Percentiles rank a stretch among this genome's conserved stretches.
Evolutionary conservation across 2,797 vertebrate genomes (phyloP).

Genomic region (Fundulus diaphanus): DNA sequence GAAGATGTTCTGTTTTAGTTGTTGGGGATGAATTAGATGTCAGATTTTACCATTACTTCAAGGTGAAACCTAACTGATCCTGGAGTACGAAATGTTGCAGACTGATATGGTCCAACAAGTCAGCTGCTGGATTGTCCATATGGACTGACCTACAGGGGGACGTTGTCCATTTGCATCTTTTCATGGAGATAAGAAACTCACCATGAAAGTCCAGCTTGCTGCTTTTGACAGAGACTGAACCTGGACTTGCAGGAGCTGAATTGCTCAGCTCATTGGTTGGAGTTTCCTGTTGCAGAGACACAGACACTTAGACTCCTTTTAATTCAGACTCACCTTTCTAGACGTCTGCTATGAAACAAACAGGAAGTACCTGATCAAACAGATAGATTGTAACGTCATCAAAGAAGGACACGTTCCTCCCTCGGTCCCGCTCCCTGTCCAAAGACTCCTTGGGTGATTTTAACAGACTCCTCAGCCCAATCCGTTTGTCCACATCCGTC

Average conservation of each 20-base stretch:
- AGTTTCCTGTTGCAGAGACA: slow-evolving; percentile 84
- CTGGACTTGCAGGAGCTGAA: slow-evolving; percentile 81
- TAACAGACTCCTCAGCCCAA: slow-evolving; percentile 90
- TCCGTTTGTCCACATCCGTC: slow-evolving; percentile 88
- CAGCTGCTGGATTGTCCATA: neutral
- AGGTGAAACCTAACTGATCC: slow-evolving; percentile 29
- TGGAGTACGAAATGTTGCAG: slow-evolving; percentile 11
- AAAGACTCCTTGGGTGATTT: slow-evolving; percentile 90
- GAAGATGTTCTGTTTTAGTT: slow-evolving; percentile 52
- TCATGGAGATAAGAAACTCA: slow-evolving; percentile 47
- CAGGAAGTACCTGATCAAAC: slow-evolving; percentile 89
- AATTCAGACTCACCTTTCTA: neutral
- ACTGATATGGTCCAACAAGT: slow-evolving; percentile 1
- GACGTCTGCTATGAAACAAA: neutral
- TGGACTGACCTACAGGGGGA: neutral
- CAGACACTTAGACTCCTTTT: slow-evolving; percentile 5
- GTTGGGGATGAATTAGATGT: slow-evolving; percentile 36
- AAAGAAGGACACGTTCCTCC: slow-evolving; percentile 94
- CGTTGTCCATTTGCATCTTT: neutral
- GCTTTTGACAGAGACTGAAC: slow-evolving; percentile 77
- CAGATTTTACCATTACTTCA: slow-evolving; percentile 32
- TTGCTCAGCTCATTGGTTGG: slow-evolving; percentile 90
- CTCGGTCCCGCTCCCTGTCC: slow-evolving; percentile 88
- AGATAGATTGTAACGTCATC: slow-evolving; percentile 96
- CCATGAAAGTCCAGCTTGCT: slow-evolving; percentile 79